Base-by-base conservation (phyloP, 2,888 invertebrate genomes). In the Pteria penguin region DNA sequence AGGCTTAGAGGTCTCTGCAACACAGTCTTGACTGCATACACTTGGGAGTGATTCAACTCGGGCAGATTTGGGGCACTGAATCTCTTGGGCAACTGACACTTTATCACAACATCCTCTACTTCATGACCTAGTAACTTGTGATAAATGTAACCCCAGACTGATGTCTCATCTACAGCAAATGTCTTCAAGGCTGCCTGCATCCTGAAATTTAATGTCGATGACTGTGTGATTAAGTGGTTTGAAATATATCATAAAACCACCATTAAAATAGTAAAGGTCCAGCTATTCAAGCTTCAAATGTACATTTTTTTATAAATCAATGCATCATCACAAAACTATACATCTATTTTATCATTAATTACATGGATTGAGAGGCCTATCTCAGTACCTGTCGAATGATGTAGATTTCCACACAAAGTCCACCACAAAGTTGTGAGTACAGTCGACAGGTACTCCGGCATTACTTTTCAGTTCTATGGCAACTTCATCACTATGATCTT, bases 341-440 rank as follows among this genome's bases (percentile, higher is more conserved):
- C n/a, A n/a, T n/a, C n/a, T n/a, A n/a, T n/a, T n/a, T n/a, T n/a
- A n/a, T n/a, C n/a, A n/a, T n/a, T n/a, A n/a, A n/a, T n/a, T n/a
- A n/a, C n/a, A n/a, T n/a, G n/a, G n/a, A n/a, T n/a, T n/a, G n/a
- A n/a, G n/a, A n/a, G n/a, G n/a, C n/a, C n/a, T n/a, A n/a, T n/a
- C n/a, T 18, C n/a, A 91, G 84, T 86, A 96, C 96, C 96, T 95
- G 93, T 98, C 98, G 92, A 99, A 99, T 31, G 97, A 97, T 0
- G 98, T 99, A 82, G 98, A 97, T 92, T 99, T 99, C 99, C 98
- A 99, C 67, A 99, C 98, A 92, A 98, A 99, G 93, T 99, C 99
- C 3, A 99, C 97, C 0, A 97, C 97, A 93, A 98, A 99, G 93
- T 97, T 98, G 84, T 97, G 96, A 65, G 96, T 96, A 92, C 97